A percentile compares a stretch with the other conserved stretches of the same genome.
These are phyloP conservation scores for Hypanus sabinus DNA, from an alignment of 2,113 vertebrate species.

Conservation along the genomic window DNA sequence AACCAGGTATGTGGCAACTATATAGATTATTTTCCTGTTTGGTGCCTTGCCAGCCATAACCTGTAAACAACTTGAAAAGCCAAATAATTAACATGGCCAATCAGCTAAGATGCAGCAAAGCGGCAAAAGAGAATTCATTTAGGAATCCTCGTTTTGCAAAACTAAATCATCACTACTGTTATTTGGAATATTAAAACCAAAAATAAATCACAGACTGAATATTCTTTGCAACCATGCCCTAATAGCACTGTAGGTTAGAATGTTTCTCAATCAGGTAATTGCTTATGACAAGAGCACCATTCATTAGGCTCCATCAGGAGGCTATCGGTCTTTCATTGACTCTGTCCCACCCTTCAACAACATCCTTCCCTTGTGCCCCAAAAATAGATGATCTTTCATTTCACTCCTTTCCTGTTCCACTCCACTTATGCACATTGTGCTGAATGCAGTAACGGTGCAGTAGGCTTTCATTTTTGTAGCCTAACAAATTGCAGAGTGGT, in stretches of 20 bases:
- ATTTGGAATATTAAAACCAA: neutral
- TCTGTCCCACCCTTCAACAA: neutral
- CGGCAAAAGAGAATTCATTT: neutral
- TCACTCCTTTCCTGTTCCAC: neutral
- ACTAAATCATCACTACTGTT: neutral
- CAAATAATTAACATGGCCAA: neutral
- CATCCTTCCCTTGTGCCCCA: neutral
- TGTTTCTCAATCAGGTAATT: neutral
- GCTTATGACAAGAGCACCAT: neutral
- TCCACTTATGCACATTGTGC: neutral
- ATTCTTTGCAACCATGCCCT: neutral
- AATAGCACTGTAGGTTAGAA: neutral
- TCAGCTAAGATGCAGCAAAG: neutral
- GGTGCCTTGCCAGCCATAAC: neutral
- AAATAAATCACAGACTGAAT: neutral
- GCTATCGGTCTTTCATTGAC: neutral
- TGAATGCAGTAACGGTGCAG: neutral
- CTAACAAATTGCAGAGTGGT: neutral
- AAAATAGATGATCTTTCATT: slow-evolving; percentile 2
- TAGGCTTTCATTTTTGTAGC: neutral
- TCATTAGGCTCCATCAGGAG: neutral
- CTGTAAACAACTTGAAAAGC: neutral
- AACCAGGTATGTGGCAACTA: neutral
- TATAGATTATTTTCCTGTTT: neutral
- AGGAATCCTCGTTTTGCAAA: neutral